Evolutionary conservation across 2,113 vertebrate species (phyloP).

Genomic region (Mesocricetus auratus): DNA sequence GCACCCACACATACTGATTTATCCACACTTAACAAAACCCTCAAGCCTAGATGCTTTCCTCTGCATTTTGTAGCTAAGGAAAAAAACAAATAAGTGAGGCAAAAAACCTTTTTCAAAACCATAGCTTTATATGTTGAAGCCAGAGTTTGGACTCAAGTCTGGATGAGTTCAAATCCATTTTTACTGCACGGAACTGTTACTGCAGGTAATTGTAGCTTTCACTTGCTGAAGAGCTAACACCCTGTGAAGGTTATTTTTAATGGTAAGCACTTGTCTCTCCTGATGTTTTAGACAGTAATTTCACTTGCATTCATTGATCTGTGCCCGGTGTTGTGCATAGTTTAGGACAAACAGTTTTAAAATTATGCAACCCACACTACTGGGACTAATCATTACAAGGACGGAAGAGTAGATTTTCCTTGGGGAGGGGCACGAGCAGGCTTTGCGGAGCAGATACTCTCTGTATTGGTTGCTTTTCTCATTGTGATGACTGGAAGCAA

Average conservation of each 20-base stretch:
- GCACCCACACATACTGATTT: neutral
- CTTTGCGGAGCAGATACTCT: neutral
- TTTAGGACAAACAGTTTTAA: neutral
- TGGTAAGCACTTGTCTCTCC: neutral
- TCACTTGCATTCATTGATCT: neutral
- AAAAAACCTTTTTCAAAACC: slow-evolving; percentile 34
- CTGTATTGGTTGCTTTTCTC: neutral
- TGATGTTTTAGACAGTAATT: neutral
- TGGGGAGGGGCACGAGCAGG: neutral
- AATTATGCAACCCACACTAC: neutral
- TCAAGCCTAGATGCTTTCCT: neutral
- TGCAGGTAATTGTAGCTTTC: neutral
- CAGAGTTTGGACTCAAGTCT: neutral
- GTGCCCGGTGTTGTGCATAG: neutral
- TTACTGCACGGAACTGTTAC: neutral
- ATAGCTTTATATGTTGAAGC: slow-evolving; percentile 1
- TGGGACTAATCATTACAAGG: neutral
- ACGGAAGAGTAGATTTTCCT: neutral
- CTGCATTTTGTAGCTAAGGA: neutral
- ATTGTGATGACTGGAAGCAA: neutral
- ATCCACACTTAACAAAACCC: too few relatives aligned
- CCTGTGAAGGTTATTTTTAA: neutral
- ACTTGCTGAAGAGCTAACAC: neutral
- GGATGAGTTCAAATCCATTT: neutral
- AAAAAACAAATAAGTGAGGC: neutral